A percentile compares a stretch with the other conserved stretches of the same genome.
Conservation (phyloP, 2,888 invertebrate genomes). For the Aromia moschata region DNA sequence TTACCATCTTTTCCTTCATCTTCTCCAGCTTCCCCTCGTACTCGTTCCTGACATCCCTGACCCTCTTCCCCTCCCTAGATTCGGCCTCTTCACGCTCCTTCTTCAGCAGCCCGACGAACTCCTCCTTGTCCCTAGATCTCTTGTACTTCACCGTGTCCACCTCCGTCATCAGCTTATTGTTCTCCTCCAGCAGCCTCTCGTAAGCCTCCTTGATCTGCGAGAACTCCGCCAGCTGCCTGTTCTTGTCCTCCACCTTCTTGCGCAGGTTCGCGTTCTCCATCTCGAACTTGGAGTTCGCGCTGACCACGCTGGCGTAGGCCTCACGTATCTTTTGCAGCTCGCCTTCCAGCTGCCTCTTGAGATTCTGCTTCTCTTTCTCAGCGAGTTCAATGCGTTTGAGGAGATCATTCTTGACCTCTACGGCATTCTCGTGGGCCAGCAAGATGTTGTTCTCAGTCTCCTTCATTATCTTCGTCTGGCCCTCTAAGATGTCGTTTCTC, state of each 20-base stretch:
- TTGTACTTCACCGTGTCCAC: conserved; percentile 59
- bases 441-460: conserved; percentile 50
- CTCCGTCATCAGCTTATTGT: conserved; percentile 57
- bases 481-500: conserved; percentile 48
- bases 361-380: conserved; percentile 43
- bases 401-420: conserved; percentile 49
- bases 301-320: conserved; percentile 54
- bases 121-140: conserved; percentile 57
- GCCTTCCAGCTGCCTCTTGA: conserved; percentile 36
- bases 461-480: conserved; percentile 49
- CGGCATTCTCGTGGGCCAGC: conserved; percentile 48
- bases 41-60: conserved; percentile 69
- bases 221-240: conserved; percentile 39
- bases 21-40: conserved; percentile 80
- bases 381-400: conserved; percentile 41
- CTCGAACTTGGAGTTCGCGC: conserved; percentile 55
- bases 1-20: conserved; percentile 85
- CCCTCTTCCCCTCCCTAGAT: conserved; percentile 59
- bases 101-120: conserved; percentile 55
- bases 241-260: conserved; percentile 49
- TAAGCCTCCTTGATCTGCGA: conserved; percentile 57
- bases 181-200: conserved; percentile 59
- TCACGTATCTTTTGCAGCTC: conserved; percentile 47
- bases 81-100: conserved; percentile 54
- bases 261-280: conserved; percentile 53